Conservation (phyloP, 2,888 invertebrate genomes). For the Laothoe populi region DNA sequence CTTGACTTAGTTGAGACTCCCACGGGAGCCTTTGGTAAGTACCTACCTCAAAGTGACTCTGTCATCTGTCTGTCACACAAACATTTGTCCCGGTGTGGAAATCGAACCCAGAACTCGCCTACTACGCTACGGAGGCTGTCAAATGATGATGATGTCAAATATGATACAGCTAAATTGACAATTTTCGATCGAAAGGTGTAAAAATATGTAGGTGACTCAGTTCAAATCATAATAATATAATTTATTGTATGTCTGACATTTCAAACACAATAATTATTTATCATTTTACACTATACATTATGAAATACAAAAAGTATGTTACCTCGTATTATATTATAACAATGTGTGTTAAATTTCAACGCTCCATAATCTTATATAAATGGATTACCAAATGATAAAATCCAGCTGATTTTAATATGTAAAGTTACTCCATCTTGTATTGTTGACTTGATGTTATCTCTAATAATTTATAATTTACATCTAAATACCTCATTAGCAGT, state of each 20-base stretch:
- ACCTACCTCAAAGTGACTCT: not conserved
- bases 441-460: not conserved
- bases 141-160: too few relatives aligned
- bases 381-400: not conserved
- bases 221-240: not conserved
- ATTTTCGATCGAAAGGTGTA: too few relatives aligned
- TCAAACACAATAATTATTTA: too few relatives aligned
- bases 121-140: too few relatives aligned
- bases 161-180: too few relatives aligned
- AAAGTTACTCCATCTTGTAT: conserved; percentile 5
- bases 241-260: too few relatives aligned
- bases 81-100: too few relatives aligned
- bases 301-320: not conserved
- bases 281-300: too few relatives aligned
- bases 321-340: not conserved
- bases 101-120: too few relatives aligned
- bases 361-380: not conserved
- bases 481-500: not conserved
- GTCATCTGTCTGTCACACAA: too few relatives aligned
- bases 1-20: not conserved
- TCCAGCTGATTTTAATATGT: conserved; percentile 2
- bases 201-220: too few relatives aligned
- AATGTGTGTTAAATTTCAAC: not conserved
- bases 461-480: conserved; percentile 4
- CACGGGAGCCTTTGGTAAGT: not conserved